These are phyloP conservation scores for Enteromius thamalakanensis DNA, from an alignment of 2,797 vertebrate species.

Conservation along the genomic window DNA sequence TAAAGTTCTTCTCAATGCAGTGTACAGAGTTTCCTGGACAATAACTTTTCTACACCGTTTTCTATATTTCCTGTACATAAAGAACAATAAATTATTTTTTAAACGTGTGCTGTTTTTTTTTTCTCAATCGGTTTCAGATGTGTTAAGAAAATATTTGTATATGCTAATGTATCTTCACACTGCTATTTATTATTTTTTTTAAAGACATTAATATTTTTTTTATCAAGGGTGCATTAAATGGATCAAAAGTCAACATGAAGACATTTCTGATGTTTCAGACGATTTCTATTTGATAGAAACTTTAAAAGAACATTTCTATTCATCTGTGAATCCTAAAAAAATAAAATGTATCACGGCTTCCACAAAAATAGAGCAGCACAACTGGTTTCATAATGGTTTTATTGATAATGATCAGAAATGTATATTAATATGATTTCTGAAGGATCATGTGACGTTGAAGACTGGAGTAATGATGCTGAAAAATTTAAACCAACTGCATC, in stretches of 20 bases:
- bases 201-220: background rate
- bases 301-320: background rate
- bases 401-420: background rate
- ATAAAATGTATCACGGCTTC: background rate
- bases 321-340: background rate
- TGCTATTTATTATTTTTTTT: too few species aligned
- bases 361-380: background rate
- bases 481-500: too few species aligned
- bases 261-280: background rate
- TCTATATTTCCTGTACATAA: conserved; percentile 80
- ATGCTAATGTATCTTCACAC: too few species aligned
- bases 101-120: conserved; percentile 57
- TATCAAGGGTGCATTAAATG: background rate
- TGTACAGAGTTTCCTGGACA: conserved; percentile 79
- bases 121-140: background rate
- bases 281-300: background rate
- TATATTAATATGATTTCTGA: background rate
- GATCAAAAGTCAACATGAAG: background rate
- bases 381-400: background rate
- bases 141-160: background rate
- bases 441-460: conserved; percentile 18
- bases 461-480: background rate
- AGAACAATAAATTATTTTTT: conserved; percentile 86
- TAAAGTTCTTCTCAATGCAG: conserved; percentile 70
- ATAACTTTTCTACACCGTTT: conserved; percentile 80